Evolutionary conservation across 2,888 invertebrate species (phyloP).

Genomic region (Ormyrus nitidulus): DNA sequence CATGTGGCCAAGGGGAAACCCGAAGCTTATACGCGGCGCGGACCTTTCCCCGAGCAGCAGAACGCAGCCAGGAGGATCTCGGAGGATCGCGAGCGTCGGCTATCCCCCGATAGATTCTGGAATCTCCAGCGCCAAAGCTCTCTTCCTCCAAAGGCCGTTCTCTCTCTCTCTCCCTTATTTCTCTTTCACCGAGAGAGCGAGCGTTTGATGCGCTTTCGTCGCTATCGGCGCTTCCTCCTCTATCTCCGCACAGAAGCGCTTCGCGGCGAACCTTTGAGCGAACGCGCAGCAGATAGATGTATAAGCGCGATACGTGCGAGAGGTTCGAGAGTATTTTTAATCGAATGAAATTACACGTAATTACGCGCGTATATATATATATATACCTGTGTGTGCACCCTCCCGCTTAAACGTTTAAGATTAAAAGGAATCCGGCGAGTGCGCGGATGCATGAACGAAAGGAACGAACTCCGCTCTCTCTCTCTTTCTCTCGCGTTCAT

Average conservation of each 20-base stretch:
- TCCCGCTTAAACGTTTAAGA: slow-evolving; percentile 63
- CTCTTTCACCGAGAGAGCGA: not conserved
- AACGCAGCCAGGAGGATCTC: slow-evolving; percentile 1
- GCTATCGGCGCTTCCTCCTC: not conserved
- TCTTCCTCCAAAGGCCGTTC: no score
- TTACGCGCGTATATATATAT: slow-evolving; percentile 58
- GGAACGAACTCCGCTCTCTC: slow-evolving; percentile 1
- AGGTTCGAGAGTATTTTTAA: slow-evolving; percentile 57
- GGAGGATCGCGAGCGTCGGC: slow-evolving; percentile 23
- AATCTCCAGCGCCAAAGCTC: not conserved
- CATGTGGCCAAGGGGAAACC: slow-evolving; percentile 8
- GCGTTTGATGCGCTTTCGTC: no score
- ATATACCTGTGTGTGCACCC: slow-evolving; percentile 40
- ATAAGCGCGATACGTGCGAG: slow-evolving; percentile 9
- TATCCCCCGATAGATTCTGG: slow-evolving; percentile 34
- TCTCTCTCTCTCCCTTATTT: no score
- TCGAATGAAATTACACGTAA: slow-evolving; percentile 67
- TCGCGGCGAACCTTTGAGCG: slow-evolving; percentile 16
- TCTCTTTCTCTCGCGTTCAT: slow-evolving; percentile 22
- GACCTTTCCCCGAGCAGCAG: slow-evolving; percentile 20
- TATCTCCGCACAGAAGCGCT: not conserved
- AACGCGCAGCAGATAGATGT: slow-evolving; percentile 2
- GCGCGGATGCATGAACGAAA: slow-evolving; percentile 41
- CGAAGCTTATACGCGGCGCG: slow-evolving; percentile 8
- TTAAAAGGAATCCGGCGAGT: slow-evolving; percentile 65